Conservation (phyloP, 2,113 vertebrate genomes). For the Alligator mississippiensis region DNA sequence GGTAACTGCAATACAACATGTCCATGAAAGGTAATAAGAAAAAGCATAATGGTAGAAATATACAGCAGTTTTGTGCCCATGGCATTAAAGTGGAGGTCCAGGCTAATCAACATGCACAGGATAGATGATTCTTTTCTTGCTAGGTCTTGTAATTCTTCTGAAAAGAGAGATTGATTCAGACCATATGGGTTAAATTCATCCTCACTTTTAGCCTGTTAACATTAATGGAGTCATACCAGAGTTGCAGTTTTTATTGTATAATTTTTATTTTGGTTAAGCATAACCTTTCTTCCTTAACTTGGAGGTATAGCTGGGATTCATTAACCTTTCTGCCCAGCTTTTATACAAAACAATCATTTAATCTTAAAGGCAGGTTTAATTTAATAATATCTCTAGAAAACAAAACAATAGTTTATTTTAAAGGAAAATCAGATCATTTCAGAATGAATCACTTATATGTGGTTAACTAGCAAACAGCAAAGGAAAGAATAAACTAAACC, state of each 20-base stretch:
- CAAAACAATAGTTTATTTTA: constrained; percentile 22
- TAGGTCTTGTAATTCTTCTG: not conserved
- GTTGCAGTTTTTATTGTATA: not conserved
- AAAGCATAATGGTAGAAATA: not conserved
- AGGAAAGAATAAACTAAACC: not conserved
- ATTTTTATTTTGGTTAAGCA: not conserved
- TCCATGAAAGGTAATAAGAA: not conserved
- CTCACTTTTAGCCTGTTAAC: not conserved
- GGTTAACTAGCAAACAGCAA: not conserved
- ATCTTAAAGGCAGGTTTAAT: constrained; percentile 19
- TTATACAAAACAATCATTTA: constrained; percentile 13
- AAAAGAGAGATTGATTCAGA: not conserved
- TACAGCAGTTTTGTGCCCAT: not conserved
- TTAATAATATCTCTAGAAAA: constrained; percentile 31
- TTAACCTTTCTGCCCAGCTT: constrained; percentile 16
- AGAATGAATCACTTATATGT: not conserved
- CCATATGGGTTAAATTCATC: not conserved
- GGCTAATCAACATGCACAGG: not conserved
- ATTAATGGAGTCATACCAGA: not conserved
- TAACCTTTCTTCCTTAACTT: not conserved
- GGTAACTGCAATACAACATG: not conserved
- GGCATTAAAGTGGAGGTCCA: not conserved
- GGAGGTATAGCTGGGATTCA: not conserved
- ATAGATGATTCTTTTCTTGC: not conserved
- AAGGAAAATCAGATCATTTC: constrained; percentile 9